Evolutionary conservation across 2,888 invertebrate species (phyloP).

Genomic region (Nysson spinosus): DNA sequence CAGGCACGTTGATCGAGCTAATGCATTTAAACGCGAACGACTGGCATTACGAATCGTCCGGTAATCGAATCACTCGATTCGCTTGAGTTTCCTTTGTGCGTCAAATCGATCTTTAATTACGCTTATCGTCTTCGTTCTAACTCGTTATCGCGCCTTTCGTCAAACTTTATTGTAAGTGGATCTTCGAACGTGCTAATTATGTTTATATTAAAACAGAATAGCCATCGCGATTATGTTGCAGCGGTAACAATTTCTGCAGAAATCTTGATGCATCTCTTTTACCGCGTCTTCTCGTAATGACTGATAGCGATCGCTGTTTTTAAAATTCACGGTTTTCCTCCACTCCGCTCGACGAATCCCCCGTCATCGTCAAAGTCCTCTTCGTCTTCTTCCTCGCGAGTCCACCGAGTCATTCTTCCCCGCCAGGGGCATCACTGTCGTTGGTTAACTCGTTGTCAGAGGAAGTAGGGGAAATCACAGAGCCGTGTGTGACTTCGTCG

Average conservation of each 20-base stretch:
- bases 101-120: constrained; percentile 37
- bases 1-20: constrained; percentile 51
- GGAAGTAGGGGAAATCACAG: constrained; percentile 68
- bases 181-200: constrained; percentile 12
- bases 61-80: constrained; percentile 62
- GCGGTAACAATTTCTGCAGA: too few species aligned
- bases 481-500: constrained; percentile 65
- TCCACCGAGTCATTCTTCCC: constrained; percentile 69
- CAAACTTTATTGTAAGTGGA: constrained; percentile 32
- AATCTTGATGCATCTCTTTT: too few species aligned
- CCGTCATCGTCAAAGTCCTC: constrained; percentile 56
- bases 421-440: constrained; percentile 71
- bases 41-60: constrained; percentile 54
- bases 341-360: constrained; percentile 52
- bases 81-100: constrained; percentile 60
- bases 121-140: constrained; percentile 17
- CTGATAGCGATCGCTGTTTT: constrained; percentile 9
- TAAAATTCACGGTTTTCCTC: constrained; percentile 32
- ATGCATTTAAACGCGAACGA: constrained; percentile 55
- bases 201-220: background rate
- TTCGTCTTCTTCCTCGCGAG: constrained; percentile 53
- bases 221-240: too few species aligned
- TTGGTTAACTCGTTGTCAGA: constrained; percentile 51
- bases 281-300: too few species aligned
- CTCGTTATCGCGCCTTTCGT: background rate